Conservation (phyloP, 2,797 vertebrate species). For the Pangasius sanitwongsei region DNA sequence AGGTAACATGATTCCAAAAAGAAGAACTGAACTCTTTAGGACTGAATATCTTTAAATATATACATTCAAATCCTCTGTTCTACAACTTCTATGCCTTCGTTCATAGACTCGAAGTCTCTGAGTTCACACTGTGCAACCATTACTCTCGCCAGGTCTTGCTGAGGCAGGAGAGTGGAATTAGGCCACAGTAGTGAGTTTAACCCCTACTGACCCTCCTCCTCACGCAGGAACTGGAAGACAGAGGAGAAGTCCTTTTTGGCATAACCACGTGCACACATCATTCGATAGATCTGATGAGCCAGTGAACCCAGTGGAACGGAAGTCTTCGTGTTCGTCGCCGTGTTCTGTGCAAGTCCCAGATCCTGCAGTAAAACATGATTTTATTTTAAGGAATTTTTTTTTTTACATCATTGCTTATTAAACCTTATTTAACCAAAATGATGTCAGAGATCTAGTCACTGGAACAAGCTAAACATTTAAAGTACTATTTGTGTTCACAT, state of each 20-base stretch:
- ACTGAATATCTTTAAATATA: conserved; percentile 21
- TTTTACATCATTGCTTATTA: neutral
- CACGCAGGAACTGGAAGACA: conserved; percentile 95
- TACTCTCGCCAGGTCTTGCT: conserved; percentile 56
- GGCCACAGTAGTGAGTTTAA: conserved; percentile 44
- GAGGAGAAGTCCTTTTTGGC: conserved; percentile 96
- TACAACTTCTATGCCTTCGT: conserved; percentile 49
- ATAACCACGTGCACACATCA: conserved; percentile 97
- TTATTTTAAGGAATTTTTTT: neutral
- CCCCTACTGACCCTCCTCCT: conserved; percentile 82
- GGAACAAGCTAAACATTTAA: neutral
- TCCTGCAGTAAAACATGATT: conserved; percentile 74
- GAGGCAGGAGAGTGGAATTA: conserved; percentile 56
- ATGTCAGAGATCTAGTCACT: neutral
- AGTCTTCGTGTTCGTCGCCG: conserved; percentile 93
- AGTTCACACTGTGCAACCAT: conserved; percentile 34
- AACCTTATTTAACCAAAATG: neutral
- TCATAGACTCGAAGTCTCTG: neutral
- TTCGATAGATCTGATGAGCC: conserved; percentile 94
- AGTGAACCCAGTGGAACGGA: conserved; percentile 89
- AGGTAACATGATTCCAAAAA: conserved; percentile 57
- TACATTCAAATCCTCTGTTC: conserved; percentile 25
- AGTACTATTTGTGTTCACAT: neutral
- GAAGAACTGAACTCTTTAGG: conserved; percentile 22
- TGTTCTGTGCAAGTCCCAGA: conserved; percentile 93